Conservation (phyloP, 2,113 vertebrate species). For the Malurus alboscapulatus region DNA sequence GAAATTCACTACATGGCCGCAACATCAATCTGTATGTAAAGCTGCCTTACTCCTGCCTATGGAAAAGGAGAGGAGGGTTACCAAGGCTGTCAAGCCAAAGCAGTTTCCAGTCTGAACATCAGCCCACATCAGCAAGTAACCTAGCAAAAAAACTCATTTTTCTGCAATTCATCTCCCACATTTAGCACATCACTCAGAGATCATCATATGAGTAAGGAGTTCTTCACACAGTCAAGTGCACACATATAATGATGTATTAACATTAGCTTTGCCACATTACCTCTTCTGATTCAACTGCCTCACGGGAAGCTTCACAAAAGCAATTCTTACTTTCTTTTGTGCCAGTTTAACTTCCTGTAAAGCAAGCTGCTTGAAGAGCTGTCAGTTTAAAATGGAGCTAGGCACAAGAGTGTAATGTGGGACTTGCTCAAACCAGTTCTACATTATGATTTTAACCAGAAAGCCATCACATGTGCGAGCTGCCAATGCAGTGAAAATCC, state of each 20-base stretch:
- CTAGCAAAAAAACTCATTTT: neutral
- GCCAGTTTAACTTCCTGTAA: neutral
- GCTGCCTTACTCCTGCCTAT: conserved; percentile 91
- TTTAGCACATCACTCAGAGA: neutral
- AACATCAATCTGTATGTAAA: conserved; percentile 94
- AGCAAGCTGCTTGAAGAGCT: neutral
- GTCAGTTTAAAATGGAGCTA: neutral
- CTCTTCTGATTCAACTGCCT: neutral
- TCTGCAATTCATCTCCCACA: neutral
- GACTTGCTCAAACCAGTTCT: neutral
- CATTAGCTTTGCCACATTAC: neutral
- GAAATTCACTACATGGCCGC: conserved; percentile 84
- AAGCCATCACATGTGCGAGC: neutral
- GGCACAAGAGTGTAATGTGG: accelerated
- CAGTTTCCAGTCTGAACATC: neutral
- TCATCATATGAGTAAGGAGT: neutral
- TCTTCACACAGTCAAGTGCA: neutral
- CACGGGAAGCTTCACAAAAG: neutral
- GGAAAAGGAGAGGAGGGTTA: conserved; percentile 25
- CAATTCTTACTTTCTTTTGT: neutral
- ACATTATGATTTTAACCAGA: neutral
- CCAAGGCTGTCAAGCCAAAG: neutral
- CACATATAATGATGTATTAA: neutral
- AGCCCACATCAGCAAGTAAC: neutral
- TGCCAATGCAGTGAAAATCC: neutral